Conservation (phyloP, 92 coral and sea anemone species). For the Zoanthus gigantus region DNA sequence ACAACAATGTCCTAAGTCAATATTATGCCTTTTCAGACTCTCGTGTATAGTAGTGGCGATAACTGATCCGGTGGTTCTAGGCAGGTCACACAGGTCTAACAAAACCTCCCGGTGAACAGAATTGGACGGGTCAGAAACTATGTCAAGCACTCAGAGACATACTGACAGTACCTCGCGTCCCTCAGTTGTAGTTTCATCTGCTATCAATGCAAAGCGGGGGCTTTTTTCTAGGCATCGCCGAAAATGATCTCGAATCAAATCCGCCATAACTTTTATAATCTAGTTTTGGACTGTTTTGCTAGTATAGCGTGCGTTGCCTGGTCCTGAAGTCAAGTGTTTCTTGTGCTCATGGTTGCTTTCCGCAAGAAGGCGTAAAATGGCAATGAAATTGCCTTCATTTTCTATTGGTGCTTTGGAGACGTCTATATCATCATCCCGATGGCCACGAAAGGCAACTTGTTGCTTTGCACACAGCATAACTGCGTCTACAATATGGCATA, state of each 20-base stretch:
- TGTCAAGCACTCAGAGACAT: constrained; percentile 74
- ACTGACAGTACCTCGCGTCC: constrained; percentile 74
- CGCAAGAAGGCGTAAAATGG: constrained; percentile 68
- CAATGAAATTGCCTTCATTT: constrained; percentile 56
- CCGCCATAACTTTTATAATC: constrained; percentile 45
- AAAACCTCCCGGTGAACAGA: constrained; percentile 68
- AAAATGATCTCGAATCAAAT: constrained; percentile 56
- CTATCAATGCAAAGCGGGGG: constrained; percentile 47
- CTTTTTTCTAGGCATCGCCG: constrained; percentile 58
- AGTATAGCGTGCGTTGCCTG: constrained; percentile 64
- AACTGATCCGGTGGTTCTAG: constrained; percentile 72
- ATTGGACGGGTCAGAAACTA: constrained; percentile 62
- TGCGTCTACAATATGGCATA: constrained; percentile 40
- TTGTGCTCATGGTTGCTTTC: constrained; percentile 68
- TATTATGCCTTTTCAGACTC: constrained; percentile 64
- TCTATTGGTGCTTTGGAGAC: constrained; percentile 6
- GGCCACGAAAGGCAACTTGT: constrained; percentile 36
- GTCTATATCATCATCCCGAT: constrained; percentile 28
- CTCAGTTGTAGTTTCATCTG: not conserved
- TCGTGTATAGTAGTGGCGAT: constrained; percentile 70
- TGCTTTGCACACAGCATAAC: constrained; percentile 30
- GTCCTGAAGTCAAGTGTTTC: constrained; percentile 60
- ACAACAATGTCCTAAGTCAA: constrained; percentile 69
- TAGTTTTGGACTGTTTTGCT: constrained; percentile 70
- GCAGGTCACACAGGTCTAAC: constrained; percentile 71